A percentile compares a stretch with the other conserved stretches of the same genome.
These are phyloP conservation scores for Scaptomyza hsui DNA, from an alignment of 1,140 invertebrate species.

Conservation along the genomic window DNA sequence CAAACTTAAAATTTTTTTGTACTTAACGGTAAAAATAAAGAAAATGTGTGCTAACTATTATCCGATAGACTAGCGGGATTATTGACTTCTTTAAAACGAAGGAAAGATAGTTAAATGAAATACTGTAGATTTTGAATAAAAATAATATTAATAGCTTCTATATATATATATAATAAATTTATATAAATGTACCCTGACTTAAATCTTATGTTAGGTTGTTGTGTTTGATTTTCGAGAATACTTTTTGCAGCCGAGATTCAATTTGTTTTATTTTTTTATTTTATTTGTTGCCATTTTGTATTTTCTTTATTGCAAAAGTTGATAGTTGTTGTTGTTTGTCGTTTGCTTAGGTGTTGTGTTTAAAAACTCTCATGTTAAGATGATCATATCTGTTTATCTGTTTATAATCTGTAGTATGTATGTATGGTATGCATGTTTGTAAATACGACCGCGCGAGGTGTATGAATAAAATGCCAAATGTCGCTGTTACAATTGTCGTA, in stretches of 20 bases:
- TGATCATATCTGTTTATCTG: not conserved
- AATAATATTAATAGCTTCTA: conserved; percentile 37
- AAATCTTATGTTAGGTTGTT: conserved; percentile 31
- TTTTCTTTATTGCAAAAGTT: conserved; percentile 41
- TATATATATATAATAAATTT: conserved; percentile 23
- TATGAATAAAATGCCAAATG: conserved; percentile 23
- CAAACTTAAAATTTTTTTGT: conserved; percentile 62
- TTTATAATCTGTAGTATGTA: conserved; percentile 11
- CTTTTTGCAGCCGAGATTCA: conserved; percentile 33
- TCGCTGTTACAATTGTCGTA: conserved; percentile 35
- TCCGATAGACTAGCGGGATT: conserved; percentile 18
- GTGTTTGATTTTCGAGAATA: conserved; percentile 36
- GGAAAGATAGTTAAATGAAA: conserved; percentile 50
- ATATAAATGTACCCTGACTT: conserved; percentile 45
- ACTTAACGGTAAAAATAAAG: conserved; percentile 68
- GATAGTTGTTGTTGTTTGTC: conserved; percentile 27
- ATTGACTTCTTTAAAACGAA: conserved; percentile 23
- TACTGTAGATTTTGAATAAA: conserved; percentile 55
- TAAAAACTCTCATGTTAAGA: not conserved
- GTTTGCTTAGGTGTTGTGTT: conserved; percentile 11
- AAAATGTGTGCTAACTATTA: conserved; percentile 39
- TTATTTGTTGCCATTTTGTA: conserved; percentile 39
- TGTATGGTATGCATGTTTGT: conserved; percentile 10
- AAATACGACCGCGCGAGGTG: conserved; percentile 52
- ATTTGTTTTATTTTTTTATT: conserved; percentile 18